Conservation (phyloP, 2,113 vertebrate genomes). For the Perca flavescens region DNA sequence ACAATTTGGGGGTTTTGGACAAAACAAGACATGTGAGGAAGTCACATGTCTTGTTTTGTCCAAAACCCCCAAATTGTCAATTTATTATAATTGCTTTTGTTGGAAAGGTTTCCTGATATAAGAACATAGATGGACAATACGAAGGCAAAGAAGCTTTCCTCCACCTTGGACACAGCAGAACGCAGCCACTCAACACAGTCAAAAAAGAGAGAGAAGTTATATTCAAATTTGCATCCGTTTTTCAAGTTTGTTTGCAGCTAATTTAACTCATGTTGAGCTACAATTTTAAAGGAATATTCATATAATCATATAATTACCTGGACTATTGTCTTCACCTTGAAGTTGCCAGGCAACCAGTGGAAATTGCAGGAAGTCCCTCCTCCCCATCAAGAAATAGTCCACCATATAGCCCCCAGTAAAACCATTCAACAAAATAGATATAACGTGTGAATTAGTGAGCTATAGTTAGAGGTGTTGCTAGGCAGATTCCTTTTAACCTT, state of each 20-base stretch:
- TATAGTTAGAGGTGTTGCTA: background rate
- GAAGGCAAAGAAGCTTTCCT: background rate
- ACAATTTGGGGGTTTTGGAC: too few relatives aligned
- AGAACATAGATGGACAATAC: background rate
- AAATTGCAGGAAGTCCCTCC: conserved; percentile 6
- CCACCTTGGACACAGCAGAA: background rate
- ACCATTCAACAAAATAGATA: background rate
- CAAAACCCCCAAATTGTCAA: background rate
- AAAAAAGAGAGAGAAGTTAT: too few relatives aligned
- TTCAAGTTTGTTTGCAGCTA: background rate
- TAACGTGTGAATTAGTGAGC: background rate
- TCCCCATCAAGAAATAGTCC: conserved; percentile 7
- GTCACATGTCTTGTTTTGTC: background rate
- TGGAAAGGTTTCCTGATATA: background rate
- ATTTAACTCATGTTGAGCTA: background rate
- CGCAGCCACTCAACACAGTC: background rate
- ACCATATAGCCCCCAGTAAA: background rate
- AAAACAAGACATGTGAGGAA: too few relatives aligned
- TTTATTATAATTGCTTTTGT: background rate
- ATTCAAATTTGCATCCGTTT: background rate
- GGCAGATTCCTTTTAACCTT: background rate
- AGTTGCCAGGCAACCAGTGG: conserved; percentile 30
- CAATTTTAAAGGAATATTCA: background rate
- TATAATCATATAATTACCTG: background rate
- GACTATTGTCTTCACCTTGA: background rate